phyloP scores from a whole-genome alignment of 2,888 invertebrate genomes.

The Agelastica alni region DNA sequence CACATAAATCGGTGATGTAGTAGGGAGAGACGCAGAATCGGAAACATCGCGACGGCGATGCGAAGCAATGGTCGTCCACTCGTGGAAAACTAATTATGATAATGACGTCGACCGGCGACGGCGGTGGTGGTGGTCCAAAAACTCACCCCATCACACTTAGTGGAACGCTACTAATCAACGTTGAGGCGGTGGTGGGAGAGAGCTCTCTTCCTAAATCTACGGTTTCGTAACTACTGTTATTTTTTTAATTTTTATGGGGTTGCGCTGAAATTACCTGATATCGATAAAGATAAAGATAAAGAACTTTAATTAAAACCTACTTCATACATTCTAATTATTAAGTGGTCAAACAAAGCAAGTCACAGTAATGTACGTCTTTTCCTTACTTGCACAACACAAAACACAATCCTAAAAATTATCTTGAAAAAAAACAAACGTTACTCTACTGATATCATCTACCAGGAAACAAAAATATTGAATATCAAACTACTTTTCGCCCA shows the following conservation, averaged over 20 bases:
- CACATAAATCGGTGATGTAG: not conserved
- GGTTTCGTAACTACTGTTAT: not conserved
- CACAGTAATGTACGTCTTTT: too few relatives aligned
- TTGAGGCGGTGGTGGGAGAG: conserved; percentile 19
- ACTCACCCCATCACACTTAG: conserved; percentile 40
- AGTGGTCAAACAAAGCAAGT: too few relatives aligned
- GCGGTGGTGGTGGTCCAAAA: conserved; percentile 24
- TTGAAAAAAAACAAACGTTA: too few relatives aligned
- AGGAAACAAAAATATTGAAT: too few relatives aligned
- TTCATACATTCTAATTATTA: too few relatives aligned
- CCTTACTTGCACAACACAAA: too few relatives aligned
- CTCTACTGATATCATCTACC: too few relatives aligned
- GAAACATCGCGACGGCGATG: conserved; percentile 31
- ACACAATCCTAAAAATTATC: too few relatives aligned
- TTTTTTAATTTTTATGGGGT: not conserved
- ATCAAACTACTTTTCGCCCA: too few relatives aligned
- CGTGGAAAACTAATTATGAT: conserved; percentile 53
- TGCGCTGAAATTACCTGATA: too few relatives aligned
- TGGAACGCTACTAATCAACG: conserved; percentile 49
- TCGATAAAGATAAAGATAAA: too few relatives aligned
- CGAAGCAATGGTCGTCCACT: conserved; percentile 33
- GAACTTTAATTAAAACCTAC: too few relatives aligned
- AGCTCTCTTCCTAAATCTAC: conserved; percentile 34
- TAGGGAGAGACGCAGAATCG: conserved; percentile 21
- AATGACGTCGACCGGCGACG: conserved; percentile 47